Conservation (phyloP, 2,888 invertebrate genomes). For the Polietes domitor region DNA sequence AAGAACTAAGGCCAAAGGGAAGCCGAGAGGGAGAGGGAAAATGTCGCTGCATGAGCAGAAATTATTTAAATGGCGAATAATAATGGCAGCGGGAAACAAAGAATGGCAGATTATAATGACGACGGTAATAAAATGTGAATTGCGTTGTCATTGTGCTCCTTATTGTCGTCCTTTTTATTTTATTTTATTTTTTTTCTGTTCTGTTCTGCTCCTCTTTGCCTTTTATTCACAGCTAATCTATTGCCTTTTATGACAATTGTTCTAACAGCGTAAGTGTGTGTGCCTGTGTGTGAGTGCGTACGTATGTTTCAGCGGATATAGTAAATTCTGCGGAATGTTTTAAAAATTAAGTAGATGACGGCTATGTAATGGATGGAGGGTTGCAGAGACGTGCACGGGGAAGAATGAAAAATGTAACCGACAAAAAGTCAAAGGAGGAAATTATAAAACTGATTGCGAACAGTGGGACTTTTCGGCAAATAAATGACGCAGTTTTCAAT, state of each 20-base stretch:
- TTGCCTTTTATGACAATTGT: slow-evolving; percentile 44
- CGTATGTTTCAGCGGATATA: slow-evolving; percentile 43
- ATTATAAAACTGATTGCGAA: slow-evolving; percentile 48
- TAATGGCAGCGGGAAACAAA: slow-evolving; percentile 78
- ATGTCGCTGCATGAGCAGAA: slow-evolving; percentile 73
- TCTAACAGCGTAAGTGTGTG: slow-evolving; percentile 30
- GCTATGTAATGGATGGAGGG: not conserved
- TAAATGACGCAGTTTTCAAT: no score
- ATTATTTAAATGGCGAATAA: slow-evolving; percentile 80
- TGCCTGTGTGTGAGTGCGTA: not conserved
- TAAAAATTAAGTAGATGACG: slow-evolving; percentile 22
- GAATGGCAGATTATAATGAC: slow-evolving; percentile 77
- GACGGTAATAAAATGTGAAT: slow-evolving; percentile 78
- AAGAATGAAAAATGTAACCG: slow-evolving; percentile 48
- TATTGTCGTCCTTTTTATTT: slow-evolving; percentile 47
- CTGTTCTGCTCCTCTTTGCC: not conserved
- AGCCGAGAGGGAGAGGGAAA: slow-evolving; percentile 19
- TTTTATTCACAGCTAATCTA: slow-evolving; percentile 49
- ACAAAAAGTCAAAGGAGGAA: slow-evolving; percentile 52
- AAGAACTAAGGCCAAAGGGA: slow-evolving; percentile 64
- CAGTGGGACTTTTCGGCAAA: slow-evolving; percentile 37
- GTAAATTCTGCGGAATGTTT: slow-evolving; percentile 65
- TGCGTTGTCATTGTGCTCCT: slow-evolving; percentile 70
- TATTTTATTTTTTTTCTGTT: not conserved
- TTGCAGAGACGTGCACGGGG: not conserved